Evolutionary conservation across 2,113 vertebrate genomes (phyloP).

Genomic region (Gymnocephalus cernua): DNA sequence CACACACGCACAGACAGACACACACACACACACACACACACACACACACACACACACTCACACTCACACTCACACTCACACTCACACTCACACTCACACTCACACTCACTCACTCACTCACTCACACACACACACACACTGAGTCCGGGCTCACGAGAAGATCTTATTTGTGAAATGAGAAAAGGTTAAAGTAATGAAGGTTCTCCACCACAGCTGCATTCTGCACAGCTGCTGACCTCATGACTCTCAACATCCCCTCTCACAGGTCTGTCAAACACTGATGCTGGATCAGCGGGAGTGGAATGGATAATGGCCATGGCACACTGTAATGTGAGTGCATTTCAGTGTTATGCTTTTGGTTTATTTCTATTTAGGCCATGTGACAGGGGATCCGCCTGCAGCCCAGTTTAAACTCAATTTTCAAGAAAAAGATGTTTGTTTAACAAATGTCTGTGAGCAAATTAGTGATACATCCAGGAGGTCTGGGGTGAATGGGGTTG

Average conservation of each 20-base stretch:
- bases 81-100: slow-evolving; percentile 18
- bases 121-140: not conserved
- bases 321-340: slow-evolving; percentile 78
- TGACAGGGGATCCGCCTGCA: not conserved
- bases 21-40: slow-evolving; percentile 30
- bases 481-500: not conserved
- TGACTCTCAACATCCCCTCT: slow-evolving; percentile 1
- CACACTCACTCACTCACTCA: not conserved
- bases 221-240: not conserved
- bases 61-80: slow-evolving; percentile 5
- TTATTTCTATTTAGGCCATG: not conserved
- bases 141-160: not conserved
- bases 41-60: slow-evolving; percentile 12
- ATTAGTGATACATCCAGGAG: not conserved
- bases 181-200: not conserved
- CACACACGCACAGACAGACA: slow-evolving; percentile 8
- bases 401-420: not conserved
- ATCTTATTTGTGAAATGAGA: not conserved
- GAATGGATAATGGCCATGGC: slow-evolving; percentile 79
- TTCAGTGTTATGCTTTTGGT: not conserved
- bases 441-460: not conserved
- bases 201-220: not conserved
- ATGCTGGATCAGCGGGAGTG: slow-evolving; percentile 57
- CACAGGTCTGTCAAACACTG: slow-evolving; percentile 52
- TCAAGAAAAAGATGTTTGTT: slow-evolving; percentile 22